Evolutionary conservation across 2,113 vertebrate genomes (phyloP).

Genomic region (Sitta europaea): DNA sequence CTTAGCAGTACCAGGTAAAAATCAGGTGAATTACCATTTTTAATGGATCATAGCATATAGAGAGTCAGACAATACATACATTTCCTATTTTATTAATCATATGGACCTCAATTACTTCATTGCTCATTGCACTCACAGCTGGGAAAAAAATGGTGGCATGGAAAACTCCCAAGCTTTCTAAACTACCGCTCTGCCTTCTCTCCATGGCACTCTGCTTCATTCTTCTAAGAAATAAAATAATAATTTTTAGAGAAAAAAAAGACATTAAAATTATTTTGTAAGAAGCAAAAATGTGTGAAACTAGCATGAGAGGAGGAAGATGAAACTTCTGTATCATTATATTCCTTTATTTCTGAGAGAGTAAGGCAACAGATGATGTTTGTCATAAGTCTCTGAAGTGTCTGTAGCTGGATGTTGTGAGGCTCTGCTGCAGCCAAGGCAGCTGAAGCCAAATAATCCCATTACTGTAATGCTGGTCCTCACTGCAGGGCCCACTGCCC

Average conservation of each 20-base stretch:
- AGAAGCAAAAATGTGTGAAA: neutral
- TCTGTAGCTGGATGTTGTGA: neutral
- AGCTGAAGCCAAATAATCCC: neutral
- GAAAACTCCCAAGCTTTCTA: neutral
- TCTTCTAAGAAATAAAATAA: neutral
- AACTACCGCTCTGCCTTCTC: neutral
- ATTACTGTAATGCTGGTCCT: neutral
- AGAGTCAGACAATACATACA: neutral
- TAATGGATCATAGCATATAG: neutral
- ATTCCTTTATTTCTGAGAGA: neutral
- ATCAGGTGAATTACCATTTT: neutral
- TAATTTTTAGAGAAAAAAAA: neutral
- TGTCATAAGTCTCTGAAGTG: neutral
- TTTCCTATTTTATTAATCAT: conserved; percentile 45
- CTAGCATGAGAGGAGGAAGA: neutral
- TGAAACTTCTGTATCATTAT: neutral
- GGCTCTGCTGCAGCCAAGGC: neutral
- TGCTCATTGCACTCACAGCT: neutral
- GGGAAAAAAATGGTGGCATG: neutral
- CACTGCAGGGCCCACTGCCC: neutral
- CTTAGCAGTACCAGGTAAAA: neutral
- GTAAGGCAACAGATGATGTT: neutral
- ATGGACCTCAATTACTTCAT: conserved; percentile 21
- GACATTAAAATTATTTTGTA: neutral
- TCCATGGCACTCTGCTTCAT: neutral